These are phyloP conservation scores for Yoshiicerus persimilis DNA, from an alignment of 1,140 invertebrate genomes.

Conservation along the genomic window DNA sequence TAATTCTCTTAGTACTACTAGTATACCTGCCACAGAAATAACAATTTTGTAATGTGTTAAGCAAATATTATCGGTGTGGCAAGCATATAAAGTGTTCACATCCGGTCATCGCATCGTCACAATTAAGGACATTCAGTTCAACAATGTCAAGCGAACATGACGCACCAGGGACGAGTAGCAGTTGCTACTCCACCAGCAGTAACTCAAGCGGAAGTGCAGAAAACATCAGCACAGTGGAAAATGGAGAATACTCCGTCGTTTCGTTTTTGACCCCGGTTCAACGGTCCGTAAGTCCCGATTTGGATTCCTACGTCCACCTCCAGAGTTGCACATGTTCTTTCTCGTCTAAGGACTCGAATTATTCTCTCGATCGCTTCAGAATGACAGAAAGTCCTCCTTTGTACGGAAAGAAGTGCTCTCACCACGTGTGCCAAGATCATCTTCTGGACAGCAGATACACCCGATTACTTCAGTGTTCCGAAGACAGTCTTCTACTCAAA, in stretches of 20 bases:
- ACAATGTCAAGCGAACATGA: neutral
- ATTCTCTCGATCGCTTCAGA: neutral
- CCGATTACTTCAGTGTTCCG: neutral
- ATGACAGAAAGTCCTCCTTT: neutral
- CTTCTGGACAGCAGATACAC: neutral
- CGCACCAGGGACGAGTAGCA: conserved; percentile 30
- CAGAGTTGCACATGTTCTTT: neutral
- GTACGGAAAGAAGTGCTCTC: conserved; percentile 17
- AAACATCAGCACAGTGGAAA: conserved; percentile 40
- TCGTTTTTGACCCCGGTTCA: conserved; percentile 28
- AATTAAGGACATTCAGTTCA: neutral
- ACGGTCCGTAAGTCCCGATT: neutral
- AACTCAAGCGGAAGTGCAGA: conserved; percentile 35
- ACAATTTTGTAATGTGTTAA: neutral
- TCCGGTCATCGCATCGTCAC: neutral
- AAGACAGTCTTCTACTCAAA: conserved; percentile 27
- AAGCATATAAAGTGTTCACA: neutral
- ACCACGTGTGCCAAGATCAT: neutral
- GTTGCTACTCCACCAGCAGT: conserved; percentile 30
- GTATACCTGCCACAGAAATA: neutral
- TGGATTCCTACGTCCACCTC: neutral
- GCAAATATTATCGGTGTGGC: neutral
- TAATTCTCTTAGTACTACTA: too few species aligned
- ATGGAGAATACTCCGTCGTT: conserved; percentile 33
- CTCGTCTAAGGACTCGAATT: neutral